A percentile compares a stretch with the other conserved stretches of the same genome.
These are phyloP conservation scores for Donacobius atricapilla DNA, from an alignment of 2,113 vertebrate genomes.

Conservation along the genomic window DNA sequence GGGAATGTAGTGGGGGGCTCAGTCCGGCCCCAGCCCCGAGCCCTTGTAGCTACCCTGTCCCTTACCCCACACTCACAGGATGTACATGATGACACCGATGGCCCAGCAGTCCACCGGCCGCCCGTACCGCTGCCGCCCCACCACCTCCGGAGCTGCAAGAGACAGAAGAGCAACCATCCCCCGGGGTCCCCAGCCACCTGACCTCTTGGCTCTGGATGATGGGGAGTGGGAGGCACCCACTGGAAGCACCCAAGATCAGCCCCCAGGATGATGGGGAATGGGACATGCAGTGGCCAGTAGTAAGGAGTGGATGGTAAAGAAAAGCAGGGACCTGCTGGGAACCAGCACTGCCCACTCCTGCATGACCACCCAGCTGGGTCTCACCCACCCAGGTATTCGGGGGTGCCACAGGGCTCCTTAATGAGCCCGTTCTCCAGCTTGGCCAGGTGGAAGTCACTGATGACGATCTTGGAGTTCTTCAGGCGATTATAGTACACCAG, in stretches of 20 bases:
- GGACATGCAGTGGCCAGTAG: not conserved
- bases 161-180: not conserved
- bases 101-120: constrained; percentile 97
- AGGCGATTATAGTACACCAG: constrained; percentile 96
- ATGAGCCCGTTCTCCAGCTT: constrained; percentile 96
- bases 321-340: not conserved
- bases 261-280: not conserved
- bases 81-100: constrained; percentile 97
- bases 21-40: accelerated
- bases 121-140: constrained; percentile 94
- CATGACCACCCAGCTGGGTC: not conserved
- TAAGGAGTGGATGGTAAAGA: not conserved
- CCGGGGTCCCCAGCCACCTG: accelerated
- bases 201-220: not conserved
- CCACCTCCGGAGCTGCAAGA: constrained; percentile 90
- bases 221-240: not conserved
- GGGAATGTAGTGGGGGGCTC: not conserved
- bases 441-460: constrained; percentile 97
- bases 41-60: accelerated
- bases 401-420: constrained; percentile 97
- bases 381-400: constrained; percentile 97
- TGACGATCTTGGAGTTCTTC: constrained; percentile 99
- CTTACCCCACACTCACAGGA: constrained; percentile 83
- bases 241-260: not conserved
- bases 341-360: not conserved